phyloP scores from a whole-genome alignment of 2,113 vertebrate genomes.

The Dicaeum eximium region DNA sequence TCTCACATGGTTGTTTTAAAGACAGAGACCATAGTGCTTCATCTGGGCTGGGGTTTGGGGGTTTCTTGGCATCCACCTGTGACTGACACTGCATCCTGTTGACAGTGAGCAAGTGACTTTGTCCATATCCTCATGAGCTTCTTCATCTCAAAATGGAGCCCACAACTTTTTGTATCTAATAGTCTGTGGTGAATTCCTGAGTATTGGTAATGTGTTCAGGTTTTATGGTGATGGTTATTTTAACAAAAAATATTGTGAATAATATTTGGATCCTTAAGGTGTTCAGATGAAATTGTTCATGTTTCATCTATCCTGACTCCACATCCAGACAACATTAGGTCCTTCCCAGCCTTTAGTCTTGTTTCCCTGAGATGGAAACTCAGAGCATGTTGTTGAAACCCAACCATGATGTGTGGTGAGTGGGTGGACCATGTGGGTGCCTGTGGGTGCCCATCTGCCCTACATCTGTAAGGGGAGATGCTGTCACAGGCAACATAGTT shows the following conservation, averaged over 20 bases:
- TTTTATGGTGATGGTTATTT: neutral
- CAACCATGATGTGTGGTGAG: fast-evolving
- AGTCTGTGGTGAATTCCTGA: neutral
- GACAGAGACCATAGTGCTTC: neutral
- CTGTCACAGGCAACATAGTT: neutral
- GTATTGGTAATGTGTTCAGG: neutral
- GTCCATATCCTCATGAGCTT: neutral
- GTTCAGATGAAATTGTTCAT: neutral
- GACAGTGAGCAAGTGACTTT: neutral
- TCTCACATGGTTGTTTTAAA: neutral
- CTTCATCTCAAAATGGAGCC: neutral
- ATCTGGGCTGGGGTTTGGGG: neutral
- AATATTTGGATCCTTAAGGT: neutral
- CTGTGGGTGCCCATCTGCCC: neutral
- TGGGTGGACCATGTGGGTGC: neutral
- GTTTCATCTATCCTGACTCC: neutral
- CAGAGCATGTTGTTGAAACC: neutral
- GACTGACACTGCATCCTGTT: neutral
- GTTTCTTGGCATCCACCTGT: neutral
- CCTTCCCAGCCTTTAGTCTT: neutral
- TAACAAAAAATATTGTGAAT: neutral
- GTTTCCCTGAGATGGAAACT: neutral
- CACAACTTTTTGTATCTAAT: neutral
- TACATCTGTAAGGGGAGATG: neutral
- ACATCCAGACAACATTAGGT: neutral